Base-by-base conservation (phyloP, 2,797 vertebrate genomes). In the Esox masquinongy region DNA sequence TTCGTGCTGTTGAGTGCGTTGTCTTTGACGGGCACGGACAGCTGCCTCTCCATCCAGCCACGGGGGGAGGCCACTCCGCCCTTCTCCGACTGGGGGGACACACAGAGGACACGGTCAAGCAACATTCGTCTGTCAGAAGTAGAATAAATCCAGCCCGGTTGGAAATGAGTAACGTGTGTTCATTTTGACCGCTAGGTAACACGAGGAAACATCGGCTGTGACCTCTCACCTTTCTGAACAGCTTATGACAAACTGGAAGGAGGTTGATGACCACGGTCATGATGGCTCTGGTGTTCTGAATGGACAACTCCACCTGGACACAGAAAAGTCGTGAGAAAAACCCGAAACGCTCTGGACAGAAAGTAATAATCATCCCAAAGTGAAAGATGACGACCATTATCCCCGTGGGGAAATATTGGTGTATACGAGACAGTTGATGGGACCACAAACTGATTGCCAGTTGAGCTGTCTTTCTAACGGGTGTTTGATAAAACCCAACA, bases 291-390 rank as follows among this genome's bases (percentile, higher is more conserved):
- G 95, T 94, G 87, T 95, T 95, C 82, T 96, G 95, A 90, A 99
- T 96, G 82, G 94, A 97, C 0, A 94, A 94, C 69, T 99, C 97
- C 88, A 98, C 96, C 98, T 99, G n/a, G 59, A 83, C 39, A 68
- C n/a, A 36, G 29, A 70, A 68, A 5, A 47, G 1, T 2, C 11
- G 1, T 68, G 77, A n/a, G 77, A 15, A 56, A 31, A 71, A 61
- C 56, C 12, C 22, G 11, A 2, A 1, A 24, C 22, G 11, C 3
- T 61, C n/a, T 24, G 56, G 22, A 61, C 24, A 61, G 56, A 59
- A 24, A 19, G n/a, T 59, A 24, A 22, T 24, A 11, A 24, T 61
- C 24, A 24, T 61, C 56, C 22, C 19, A 24, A 61, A 9, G 22
- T 12, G 9, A 26, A 11, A 22, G 53, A 56, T 56, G n/a, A 53